These are phyloP conservation scores for Zoanthus sociatus DNA, from an alignment of 92 coral and sea anemone species.

Conservation along the genomic window DNA sequence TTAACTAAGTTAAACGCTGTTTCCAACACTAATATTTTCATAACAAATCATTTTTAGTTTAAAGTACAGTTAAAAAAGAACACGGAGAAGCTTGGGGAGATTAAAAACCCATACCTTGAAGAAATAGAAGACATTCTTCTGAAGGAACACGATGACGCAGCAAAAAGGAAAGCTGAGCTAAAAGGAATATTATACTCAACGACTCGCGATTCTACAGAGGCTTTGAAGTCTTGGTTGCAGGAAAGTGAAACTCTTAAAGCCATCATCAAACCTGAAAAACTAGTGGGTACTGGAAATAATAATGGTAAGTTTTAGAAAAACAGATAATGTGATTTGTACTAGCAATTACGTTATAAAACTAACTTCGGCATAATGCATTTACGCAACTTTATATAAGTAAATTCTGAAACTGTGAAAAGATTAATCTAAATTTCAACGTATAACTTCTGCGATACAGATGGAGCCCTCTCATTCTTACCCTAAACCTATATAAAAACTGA, in stretches of 20 bases:
- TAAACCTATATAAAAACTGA: no score
- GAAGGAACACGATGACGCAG: constrained; percentile 38
- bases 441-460: no score
- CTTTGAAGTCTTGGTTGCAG: constrained; percentile 76
- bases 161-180: constrained; percentile 32
- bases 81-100: constrained; percentile 49
- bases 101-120: constrained; percentile 72
- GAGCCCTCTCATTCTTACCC: no score
- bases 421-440: no score
- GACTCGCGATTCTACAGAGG: constrained; percentile 74
- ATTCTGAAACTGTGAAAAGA: no score
- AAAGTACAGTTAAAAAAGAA: constrained; percentile 11
- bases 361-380: no score
- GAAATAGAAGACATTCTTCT: constrained; percentile 59
- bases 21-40: no score
- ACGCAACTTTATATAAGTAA: no score
- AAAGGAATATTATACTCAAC: constrained; percentile 82
- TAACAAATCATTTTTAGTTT: constrained; percentile 12
- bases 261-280: constrained; percentile 67
- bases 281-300: constrained; percentile 88
- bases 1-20: no score
- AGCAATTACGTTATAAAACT: no score
- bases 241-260: constrained; percentile 56
- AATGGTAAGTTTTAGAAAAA: constrained; percentile 55
- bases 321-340: no score